phyloP scores from a whole-genome alignment of 92 coral and sea anemone genomes.

The Ricordea florida region DNA sequence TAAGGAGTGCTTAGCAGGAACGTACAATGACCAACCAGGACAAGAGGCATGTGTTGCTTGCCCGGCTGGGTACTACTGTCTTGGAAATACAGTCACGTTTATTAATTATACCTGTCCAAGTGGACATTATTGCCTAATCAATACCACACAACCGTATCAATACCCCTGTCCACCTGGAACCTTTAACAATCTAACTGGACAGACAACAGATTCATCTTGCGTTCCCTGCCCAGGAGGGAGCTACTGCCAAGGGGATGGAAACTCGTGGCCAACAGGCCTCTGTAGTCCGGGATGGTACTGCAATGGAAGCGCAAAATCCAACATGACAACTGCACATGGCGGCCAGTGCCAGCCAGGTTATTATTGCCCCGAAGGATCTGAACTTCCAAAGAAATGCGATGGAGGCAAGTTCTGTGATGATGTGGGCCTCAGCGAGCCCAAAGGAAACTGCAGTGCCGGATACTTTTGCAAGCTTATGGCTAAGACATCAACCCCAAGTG shows the following conservation, averaged over 20 bases:
- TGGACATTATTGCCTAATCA: conserved; percentile 88
- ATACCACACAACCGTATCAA: conserved; percentile 65
- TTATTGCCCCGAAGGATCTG: conserved; percentile 87
- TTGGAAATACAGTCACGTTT: conserved; percentile 56
- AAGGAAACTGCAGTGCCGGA: conserved; percentile 90
- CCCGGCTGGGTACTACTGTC: conserved; percentile 87
- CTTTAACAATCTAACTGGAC: conserved; percentile 78
- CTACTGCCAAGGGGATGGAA: conserved; percentile 92
- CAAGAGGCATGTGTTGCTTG: conserved; percentile 73
- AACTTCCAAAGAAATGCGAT: conserved; percentile 69
- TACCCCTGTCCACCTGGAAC: conserved; percentile 89
- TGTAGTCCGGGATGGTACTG: conserved; percentile 99
- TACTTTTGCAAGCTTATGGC: conserved; percentile 82
- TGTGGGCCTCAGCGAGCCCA: conserved; percentile 76
- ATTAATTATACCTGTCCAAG: conserved; percentile 73
- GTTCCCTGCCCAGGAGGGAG: conserved; percentile 77
- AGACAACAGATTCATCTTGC: conserved; percentile 69
- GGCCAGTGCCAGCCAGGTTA: conserved; percentile 89
- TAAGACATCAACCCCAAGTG: conserved; percentile 70
- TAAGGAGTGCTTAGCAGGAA: conserved; percentile 67
- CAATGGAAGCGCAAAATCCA: conserved; percentile 82
- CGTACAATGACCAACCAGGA: conserved; percentile 83
- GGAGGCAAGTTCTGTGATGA: conserved; percentile 91
- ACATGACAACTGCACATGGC: conserved; percentile 87
- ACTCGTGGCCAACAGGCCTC: conserved; percentile 85